Conservation (phyloP, 2,888 invertebrate genomes). For the Eubasilissa splendida region DNA sequence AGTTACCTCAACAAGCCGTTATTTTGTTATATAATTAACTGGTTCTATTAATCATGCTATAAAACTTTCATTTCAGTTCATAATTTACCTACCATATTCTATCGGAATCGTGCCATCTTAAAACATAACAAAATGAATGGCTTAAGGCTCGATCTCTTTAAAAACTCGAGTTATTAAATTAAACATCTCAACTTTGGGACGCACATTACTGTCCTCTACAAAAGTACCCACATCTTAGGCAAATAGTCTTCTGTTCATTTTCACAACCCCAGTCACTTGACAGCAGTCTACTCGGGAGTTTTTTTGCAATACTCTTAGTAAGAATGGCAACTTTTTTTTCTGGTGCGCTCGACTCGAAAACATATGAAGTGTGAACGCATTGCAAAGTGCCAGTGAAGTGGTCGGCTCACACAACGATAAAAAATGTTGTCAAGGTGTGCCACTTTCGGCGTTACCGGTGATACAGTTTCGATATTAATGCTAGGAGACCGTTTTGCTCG, state of each 20-base stretch:
- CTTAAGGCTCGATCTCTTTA: too few relatives aligned
- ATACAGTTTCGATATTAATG: constrained; percentile 26
- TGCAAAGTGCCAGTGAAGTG: constrained; percentile 22
- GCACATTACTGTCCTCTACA: neutral
- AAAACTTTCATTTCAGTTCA: too few relatives aligned
- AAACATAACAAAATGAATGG: too few relatives aligned
- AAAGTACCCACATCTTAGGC: neutral
- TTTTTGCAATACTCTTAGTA: neutral
- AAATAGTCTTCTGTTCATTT: constrained; percentile 17
- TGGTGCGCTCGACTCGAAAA: constrained; percentile 11
- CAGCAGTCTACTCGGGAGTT: neutral
- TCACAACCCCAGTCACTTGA: constrained; percentile 16
- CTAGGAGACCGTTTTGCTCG: neutral
- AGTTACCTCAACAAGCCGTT: too few relatives aligned
- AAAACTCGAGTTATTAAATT: too few relatives aligned
- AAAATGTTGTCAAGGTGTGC: constrained; percentile 42
- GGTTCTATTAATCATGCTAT: too few relatives aligned
- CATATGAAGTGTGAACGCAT: constrained; percentile 32
- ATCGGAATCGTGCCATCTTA: too few relatives aligned
- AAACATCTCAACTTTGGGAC: neutral
- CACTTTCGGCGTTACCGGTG: constrained; percentile 14
- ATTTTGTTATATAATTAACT: too few relatives aligned
- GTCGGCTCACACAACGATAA: constrained; percentile 6
- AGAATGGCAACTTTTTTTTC: neutral
- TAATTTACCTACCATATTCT: too few relatives aligned